Evolutionary conservation across 1,140 invertebrate species (phyloP).

Genomic region (Ips typographus): DNA sequence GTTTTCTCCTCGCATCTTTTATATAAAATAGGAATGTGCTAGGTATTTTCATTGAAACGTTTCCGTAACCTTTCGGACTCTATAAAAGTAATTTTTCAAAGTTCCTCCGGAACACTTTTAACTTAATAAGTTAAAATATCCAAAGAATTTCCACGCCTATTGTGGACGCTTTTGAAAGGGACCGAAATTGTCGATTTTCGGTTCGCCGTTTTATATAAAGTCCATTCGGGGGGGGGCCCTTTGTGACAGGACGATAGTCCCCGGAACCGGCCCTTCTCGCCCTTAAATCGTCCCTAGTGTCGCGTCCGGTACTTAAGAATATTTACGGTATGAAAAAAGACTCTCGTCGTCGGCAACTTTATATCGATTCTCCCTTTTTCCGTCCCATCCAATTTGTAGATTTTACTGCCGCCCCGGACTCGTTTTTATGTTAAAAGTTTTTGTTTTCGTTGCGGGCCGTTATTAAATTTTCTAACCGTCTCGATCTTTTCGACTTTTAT

Average conservation of each 20-base stretch:
- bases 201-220: conserved; percentile 23
- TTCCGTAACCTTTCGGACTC: background rate
- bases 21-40: too few species aligned
- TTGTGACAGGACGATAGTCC: conserved; percentile 33
- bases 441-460: conserved; percentile 27
- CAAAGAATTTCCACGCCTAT: conserved; percentile 24
- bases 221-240: conserved; percentile 7
- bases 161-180: conserved; percentile 9
- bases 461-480: conserved; percentile 24
- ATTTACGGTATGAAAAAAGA: conserved; percentile 43
- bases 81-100: conserved; percentile 3
- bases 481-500: conserved; percentile 15
- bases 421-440: conserved; percentile 23
- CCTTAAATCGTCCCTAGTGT: conserved; percentile 40
- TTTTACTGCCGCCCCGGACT: conserved; percentile 24
- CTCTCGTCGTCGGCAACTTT: conserved; percentile 38
- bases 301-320: conserved; percentile 46
- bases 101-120: conserved; percentile 11
- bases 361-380: conserved; percentile 33
- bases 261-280: conserved; percentile 31
- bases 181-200: conserved; percentile 9
- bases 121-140: conserved; percentile 27
- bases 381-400: conserved; percentile 36
- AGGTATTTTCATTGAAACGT: too few species aligned
- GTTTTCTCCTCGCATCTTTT: background rate